Evolutionary conservation across 2,797 vertebrate species (phyloP), one percentile per base, ranked within the genome.

Genomic region (Cyclura pinguis): DNA sequence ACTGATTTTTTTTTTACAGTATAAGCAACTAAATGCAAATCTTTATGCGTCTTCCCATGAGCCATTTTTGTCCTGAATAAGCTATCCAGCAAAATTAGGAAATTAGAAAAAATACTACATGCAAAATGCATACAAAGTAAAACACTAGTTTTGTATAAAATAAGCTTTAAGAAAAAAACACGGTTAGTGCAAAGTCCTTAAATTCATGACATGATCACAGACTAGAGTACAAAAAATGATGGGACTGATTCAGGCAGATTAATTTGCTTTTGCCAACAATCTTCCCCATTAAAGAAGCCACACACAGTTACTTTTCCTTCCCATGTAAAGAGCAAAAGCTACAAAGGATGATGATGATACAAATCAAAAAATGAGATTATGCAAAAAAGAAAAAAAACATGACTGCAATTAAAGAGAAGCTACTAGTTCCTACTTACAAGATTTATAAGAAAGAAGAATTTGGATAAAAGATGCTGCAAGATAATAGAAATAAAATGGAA

Each of bases 391-490:
- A 97, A 97, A 42, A 97, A 97, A 97, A 98, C 98, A 98, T 97
- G 97, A 98, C 95, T 92, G 98, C 98, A 98, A 98, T 98, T 98
- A 98, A 99, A 98, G 97, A 98, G 97, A 98, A 98, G 98, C 98
- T 98, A 98, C 98, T 97, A 97, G 97, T 98, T 99, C 98, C 98
- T 99, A 99, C 98, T 99, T 99, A 99, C 98, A 99, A 98, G 98
- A 99, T 98, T 99, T 99, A 99, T 99, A 99, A 99, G 98, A 99
- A 99, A 99, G 98, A 98, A 99, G 98, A 99, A 99, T 99, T 99
- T 99, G 98, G 98, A 99, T 99, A 99, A 99, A 99, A 99, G 98
- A 99, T 98, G 98, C 98, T 99, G 98, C 98, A 99, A 99, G 98
- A 99, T 99, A 99, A 99, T 98, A 98, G 98, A 99, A 98, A 99